These are phyloP conservation scores for Coregonus suidteri DNA, from an alignment of 2,797 vertebrate species.

Conservation along the genomic window DNA sequence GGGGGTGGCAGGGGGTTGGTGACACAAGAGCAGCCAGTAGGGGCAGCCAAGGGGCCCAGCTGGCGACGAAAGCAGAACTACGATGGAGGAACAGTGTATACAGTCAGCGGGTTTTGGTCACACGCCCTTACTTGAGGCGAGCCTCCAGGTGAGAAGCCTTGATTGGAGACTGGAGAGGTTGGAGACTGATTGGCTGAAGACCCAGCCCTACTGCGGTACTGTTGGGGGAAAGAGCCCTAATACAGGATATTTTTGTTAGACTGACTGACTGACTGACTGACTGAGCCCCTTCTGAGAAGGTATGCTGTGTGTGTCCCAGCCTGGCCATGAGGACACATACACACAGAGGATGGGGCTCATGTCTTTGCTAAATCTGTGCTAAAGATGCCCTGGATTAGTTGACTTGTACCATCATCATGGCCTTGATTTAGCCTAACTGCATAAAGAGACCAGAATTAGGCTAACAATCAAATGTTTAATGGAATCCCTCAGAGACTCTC, in stretches of 20 bases:
- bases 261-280: background rate
- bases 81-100: conserved; percentile 31
- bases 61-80: conserved; percentile 54
- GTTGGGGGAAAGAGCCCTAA: conserved; percentile 89
- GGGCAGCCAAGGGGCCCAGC: conserved; percentile 33
- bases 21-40: conserved; percentile 49
- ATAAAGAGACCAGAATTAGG: background rate
- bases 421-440: background rate
- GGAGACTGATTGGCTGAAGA: conserved; percentile 97
- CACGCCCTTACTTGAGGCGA: conserved; percentile 94
- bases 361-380: background rate
- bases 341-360: background rate
- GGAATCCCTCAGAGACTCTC: background rate
- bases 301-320: background rate
- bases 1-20: background rate
- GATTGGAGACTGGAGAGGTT: conserved; percentile 97
- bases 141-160: conserved; percentile 96
- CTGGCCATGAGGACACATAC: background rate
- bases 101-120: conserved; percentile 34
- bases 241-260: conserved; percentile 65
- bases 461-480: background rate
- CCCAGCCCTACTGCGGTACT: conserved; percentile 92
- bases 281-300: background rate
- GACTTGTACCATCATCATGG: background rate
- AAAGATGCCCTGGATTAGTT: background rate